These are phyloP conservation scores for Tinamus major DNA, from an alignment of 2,797 vertebrate species.

Conservation along the genomic window DNA sequence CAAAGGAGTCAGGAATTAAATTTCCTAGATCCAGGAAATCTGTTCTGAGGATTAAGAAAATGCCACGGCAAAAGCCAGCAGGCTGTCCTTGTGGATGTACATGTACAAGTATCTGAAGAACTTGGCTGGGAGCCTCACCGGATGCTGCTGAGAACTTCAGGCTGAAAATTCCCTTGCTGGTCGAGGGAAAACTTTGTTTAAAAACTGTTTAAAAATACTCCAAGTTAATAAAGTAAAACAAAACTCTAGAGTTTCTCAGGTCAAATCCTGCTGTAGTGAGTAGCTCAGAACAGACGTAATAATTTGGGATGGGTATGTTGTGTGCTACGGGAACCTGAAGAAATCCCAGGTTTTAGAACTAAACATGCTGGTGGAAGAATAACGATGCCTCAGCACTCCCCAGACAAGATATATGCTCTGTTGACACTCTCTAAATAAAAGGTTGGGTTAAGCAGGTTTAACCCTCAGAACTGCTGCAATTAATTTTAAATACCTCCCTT, in stretches of 20 bases:
- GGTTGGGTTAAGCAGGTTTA: constrained; percentile 79
- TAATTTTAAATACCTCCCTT: constrained; percentile 79
- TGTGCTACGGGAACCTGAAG: constrained; percentile 68
- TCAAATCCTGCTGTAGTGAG: constrained; percentile 83
- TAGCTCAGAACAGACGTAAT: constrained; percentile 80
- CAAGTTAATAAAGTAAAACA: constrained; percentile 79
- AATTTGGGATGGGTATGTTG: constrained; percentile 54
- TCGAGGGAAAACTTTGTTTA: constrained; percentile 82
- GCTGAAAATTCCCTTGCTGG: constrained; percentile 86
- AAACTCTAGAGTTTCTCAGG: constrained; percentile 85
- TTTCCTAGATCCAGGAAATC: constrained; percentile 80
- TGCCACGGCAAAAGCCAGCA: constrained; percentile 69
- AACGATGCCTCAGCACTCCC: constrained; percentile 23
- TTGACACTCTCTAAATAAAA: constrained; percentile 74
- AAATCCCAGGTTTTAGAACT: constrained; percentile 65
- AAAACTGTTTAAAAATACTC: constrained; percentile 77
- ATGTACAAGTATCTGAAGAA: constrained; percentile 69
- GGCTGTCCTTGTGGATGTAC: constrained; percentile 74
- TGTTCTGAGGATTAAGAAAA: constrained; percentile 79
- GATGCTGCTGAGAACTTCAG: constrained; percentile 80
- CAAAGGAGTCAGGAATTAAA: constrained; percentile 80
- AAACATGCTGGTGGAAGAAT: constrained; percentile 49
- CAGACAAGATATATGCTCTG: constrained; percentile 59
- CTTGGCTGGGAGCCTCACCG: constrained; percentile 78
- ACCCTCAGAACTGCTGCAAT: constrained; percentile 78